Base-by-base conservation (phyloP, 1,140 invertebrate species). In the Temnothorax longispinosus region DNA sequence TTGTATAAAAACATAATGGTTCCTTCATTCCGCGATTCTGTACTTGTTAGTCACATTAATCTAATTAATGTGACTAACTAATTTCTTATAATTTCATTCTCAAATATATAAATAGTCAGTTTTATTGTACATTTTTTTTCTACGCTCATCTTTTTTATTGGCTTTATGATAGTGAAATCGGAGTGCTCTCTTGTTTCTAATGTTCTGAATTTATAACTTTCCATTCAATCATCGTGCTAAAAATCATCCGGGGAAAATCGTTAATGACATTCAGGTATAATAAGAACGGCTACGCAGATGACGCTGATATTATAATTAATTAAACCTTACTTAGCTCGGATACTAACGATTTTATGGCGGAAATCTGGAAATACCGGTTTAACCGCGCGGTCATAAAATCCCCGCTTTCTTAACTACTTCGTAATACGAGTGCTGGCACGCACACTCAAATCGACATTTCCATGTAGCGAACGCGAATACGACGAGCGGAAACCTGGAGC, bases 281-380 rank as follows among this genome's bases (percentile, higher is more conserved):
- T 58, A 35, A 72, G 18, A 58, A 72, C 35, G 44, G 10, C 0
- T 38, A 32, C 4, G 52, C 27, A 41, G 7, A 47, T 58, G 35
- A 82, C 41, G 18, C 27, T 56, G n/a, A 52, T 80, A 64, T 62
- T 27, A 58, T 82, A 74, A 60, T 82, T 52, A 74, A 74, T 74
- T 74, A n/a, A 82, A 60, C 1, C 6, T 60, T 18, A 58, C 7
- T 47, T n/a, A 15, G 35, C 7, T 74, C 13, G 41, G 44, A 35
- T 72, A 60, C 11, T 74, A 74, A 71, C 15, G 21, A 47, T 82
- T 58, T 52, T 47, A 82, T 21, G 18, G 8, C 7, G 54, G 35
- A 50, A 74, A 58, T 72, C 54, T 82, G 27, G 38, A 74, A 82
- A 74, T 15, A 60, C 54, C 13, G 54, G n/a, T 82, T 82, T 35